These are phyloP conservation scores for Clitarchus hookeri DNA, from an alignment of 2,888 invertebrate genomes.

Conservation along the genomic window DNA sequence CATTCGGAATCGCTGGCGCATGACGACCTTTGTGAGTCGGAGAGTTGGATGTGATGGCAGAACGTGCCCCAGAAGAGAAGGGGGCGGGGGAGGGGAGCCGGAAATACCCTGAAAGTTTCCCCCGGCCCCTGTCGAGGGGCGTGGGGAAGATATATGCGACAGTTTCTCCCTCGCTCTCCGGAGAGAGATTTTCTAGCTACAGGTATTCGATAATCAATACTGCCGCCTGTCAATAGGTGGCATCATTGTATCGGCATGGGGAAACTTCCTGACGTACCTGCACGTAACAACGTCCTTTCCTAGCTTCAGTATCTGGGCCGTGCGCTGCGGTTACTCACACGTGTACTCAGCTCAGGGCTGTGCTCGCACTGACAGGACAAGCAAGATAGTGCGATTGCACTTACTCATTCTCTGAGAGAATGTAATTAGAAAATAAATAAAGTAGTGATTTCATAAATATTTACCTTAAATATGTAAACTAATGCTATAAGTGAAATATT, in stretches of 20 bases:
- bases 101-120: not conserved
- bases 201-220: conserved; percentile 14
- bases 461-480: no score
- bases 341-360: no score
- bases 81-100: not conserved
- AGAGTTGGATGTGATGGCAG: no score
- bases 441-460: no score
- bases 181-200: conserved; percentile 7
- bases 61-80: not conserved
- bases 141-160: conserved; percentile 6
- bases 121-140: not conserved
- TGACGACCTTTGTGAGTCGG: conserved; percentile 2
- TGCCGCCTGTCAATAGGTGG: not conserved
- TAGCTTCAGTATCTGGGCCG: no score
- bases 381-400: no score
- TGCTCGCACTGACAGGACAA: no score
- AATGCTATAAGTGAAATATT: no score
- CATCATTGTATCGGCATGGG: not conserved
- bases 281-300: no score
- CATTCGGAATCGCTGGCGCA: conserved; percentile 1
- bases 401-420: no score
- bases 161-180: not conserved
- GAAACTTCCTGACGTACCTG: not conserved
- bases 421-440: no score
- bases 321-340: no score